Base-by-base conservation (phyloP, 1,140 invertebrate genomes). In the Eumeta japonica region DNA sequence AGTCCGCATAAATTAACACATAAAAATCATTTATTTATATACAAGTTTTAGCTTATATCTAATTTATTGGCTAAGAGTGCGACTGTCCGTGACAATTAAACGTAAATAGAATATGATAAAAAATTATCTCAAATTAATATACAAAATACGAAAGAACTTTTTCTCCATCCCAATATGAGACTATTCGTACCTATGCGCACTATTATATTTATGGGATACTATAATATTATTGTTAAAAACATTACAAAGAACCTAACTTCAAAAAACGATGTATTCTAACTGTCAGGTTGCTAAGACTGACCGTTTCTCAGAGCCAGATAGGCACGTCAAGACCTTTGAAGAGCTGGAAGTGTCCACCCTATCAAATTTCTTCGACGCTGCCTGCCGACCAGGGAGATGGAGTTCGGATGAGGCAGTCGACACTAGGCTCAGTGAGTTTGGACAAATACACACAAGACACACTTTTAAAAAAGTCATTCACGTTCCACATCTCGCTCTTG, bases 351-450 rank as follows among this genome's bases (percentile, higher is more conserved):
- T 78, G 10, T 52, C 63, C 16, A 74, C 75, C 20, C 48, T 85
- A 1, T 64, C 52, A 24, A 39, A 56, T 3, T 84, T 82, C 68
- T 87, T 86, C 67, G 65, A 70, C 1, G 68, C 56, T 3, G 80
- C 79, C 32, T 88, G 86, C 61, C 62, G 82, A 34, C 84, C 84
- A 11, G 85, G 86, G 24, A 58, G 64, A 1, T 87, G 84, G 85
- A 77, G 79, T 1, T 37, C 67, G 1, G 79, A 84, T 43, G 37
- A 45, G 0, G 46, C 59, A 2, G 52, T 79, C 0, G 79, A 86
- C 50, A 46, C 58, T 35, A 45, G 59, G 39, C 61, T 86, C 1
- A 86, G 85, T 86, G 67, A 80, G 79, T 72, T 24, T 33, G 10
- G 2, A 16, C 20, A 24, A 5, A 24, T 7, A 24, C 20, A 24